Evolutionary conservation across 2,888 invertebrate genomes (phyloP), one percentile per base, ranked within the genome.

Genomic region (Agonum fuliginosum): DNA sequence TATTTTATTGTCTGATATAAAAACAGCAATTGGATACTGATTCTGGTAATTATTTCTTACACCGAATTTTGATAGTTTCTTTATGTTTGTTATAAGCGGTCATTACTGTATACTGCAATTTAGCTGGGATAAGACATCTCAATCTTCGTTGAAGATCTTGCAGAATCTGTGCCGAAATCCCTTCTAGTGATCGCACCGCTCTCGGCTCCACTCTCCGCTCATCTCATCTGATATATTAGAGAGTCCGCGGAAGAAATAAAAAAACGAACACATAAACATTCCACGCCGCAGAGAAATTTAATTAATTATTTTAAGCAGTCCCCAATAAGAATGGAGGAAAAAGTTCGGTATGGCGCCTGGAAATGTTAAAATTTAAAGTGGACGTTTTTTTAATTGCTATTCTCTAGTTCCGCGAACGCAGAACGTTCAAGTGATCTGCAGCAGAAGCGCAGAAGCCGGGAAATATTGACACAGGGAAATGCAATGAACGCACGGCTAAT

Each of bases 241-340:
- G 74, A 17, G 43, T 41, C 65, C 74, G 74, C 74, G 65, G 74
- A 69, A 76, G 41, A 77, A 84, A 86, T 27, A 77, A 54, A 76
- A n/a, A 77, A 84, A 85, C 85, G 84, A 85, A 83, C 84, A 85
- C 84, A 86, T 86, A 84, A 85, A 84, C 84, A 86, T 87, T 86
- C 86, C 85, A 54, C 80, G 80, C 82, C 83, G 81, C 81, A 83
- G 82, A 86, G 86, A 87, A 87, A 86, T 87, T 87, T 87, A 87
- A 87, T 87, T 87, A 87, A 87, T 87, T 87, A 87, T 87, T 86
- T 86, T 84, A 84, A 86, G 85, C 85, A 86, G 85, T 84, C 85
- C 84, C 54, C 85, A 84, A 84, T 84, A 86, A 86, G 86, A 86
- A 85, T 86, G 83, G 82, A 82, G 80, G 79, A 83, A 86, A 86